A percentile compares a stretch with the other conserved stretches of the same genome.
These are phyloP conservation scores for Abrostola triplasia DNA, from an alignment of 2,888 invertebrate genomes.

Conservation along the genomic window DNA sequence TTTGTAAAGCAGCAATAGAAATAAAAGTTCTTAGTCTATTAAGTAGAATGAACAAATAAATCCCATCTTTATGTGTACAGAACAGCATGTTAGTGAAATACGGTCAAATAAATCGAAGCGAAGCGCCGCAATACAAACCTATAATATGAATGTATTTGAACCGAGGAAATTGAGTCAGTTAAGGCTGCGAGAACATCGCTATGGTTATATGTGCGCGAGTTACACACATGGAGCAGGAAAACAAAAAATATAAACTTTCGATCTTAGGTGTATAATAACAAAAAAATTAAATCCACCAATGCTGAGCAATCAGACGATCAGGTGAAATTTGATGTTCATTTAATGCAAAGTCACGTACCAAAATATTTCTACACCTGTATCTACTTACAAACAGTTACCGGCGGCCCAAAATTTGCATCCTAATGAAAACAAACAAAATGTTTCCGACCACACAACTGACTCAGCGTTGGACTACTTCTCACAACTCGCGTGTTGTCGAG, in stretches of 20 bases:
- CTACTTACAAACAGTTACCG: slow-evolving; percentile 11
- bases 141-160: background rate
- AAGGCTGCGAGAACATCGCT: background rate
- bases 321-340: too few relatives aligned
- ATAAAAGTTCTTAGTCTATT: too few relatives aligned
- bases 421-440: slow-evolving; percentile 19
- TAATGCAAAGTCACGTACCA: background rate
- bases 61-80: slow-evolving; percentile 11
- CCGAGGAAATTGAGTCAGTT: slow-evolving; percentile 6
- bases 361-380: background rate
- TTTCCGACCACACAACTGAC: slow-evolving; percentile 1
- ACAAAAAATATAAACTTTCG: too few relatives aligned
- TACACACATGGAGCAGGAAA: too few relatives aligned
- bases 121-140: background rate
- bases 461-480: slow-evolving; percentile 6
- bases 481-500: slow-evolving; percentile 11
- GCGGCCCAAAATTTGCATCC: slow-evolving; percentile 10
- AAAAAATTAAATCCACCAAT: too few relatives aligned
- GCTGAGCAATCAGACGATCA: too few relatives aligned
- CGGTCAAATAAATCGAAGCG: slow-evolving; percentile 1
- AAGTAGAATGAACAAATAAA: background rate
- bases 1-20: too few relatives aligned
- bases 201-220: background rate
- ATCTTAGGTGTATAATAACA: too few relatives aligned
- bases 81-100: background rate